These are phyloP conservation scores for Dipodomys merriami DNA, from an alignment of 2,113 vertebrate genomes.

Conservation along the genomic window DNA sequence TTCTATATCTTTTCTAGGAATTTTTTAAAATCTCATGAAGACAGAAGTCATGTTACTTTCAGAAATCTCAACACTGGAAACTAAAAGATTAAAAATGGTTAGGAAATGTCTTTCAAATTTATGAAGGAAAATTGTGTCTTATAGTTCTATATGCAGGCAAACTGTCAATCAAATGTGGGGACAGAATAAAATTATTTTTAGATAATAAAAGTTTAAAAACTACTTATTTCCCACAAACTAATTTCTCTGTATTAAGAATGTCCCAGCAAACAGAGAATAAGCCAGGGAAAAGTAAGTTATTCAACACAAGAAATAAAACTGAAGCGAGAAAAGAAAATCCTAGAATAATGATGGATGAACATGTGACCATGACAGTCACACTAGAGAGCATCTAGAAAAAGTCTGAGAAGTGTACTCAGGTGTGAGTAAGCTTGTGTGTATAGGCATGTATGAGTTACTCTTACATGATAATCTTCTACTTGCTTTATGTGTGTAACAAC, in stretches of 20 bases:
- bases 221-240: background rate
- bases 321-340: background rate
- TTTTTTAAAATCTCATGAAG: background rate
- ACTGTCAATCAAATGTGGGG: slow-evolving; percentile 27
- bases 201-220: slow-evolving; percentile 13
- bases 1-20: background rate
- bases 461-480: background rate
- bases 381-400: too few species aligned
- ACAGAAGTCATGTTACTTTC: background rate
- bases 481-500: slow-evolving; percentile 14
- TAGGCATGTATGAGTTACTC: background rate
- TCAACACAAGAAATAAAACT: background rate
- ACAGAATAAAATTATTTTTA: slow-evolving; percentile 9
- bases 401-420: background rate
- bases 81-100: background rate
- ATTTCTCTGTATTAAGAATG: background rate
- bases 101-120: background rate
- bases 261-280: background rate
- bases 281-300: background rate
- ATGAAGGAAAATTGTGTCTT: background rate
- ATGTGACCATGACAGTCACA: background rate
- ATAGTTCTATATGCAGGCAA: background rate
- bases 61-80: background rate
- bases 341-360: background rate
- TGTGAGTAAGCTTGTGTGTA: too few species aligned